Percentiles rank a stretch among this genome's conserved stretches.
Conservation (phyloP, 2,797 vertebrate species). For the Denticeps clupeoides region DNA sequence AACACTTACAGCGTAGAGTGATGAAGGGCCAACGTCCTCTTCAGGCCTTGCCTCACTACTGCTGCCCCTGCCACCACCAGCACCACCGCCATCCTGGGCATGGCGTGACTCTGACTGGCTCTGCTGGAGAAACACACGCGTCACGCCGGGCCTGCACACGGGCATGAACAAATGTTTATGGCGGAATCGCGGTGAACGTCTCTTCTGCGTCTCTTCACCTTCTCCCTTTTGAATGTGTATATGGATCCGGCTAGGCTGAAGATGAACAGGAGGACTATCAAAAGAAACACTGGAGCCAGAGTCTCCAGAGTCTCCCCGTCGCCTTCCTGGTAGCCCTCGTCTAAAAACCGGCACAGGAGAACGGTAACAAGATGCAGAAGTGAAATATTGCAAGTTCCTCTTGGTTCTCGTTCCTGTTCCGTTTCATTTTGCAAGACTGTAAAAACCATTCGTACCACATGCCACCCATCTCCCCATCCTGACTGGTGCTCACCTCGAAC, state of each 20-base stretch:
- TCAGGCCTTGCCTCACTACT: conserved; percentile 3
- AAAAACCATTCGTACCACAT: too few relatives aligned
- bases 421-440: too few relatives aligned
- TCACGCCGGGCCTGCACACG: too few relatives aligned
- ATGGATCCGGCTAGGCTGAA: conserved; percentile 46
- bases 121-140: too few relatives aligned
- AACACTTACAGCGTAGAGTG: conserved; percentile 53
- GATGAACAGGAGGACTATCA: conserved; percentile 39
- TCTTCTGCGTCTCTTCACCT: conserved; percentile 42
- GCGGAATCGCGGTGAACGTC: too few relatives aligned
- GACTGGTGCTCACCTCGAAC: conserved; percentile 46
- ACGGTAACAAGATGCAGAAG: background rate
- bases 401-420: too few relatives aligned
- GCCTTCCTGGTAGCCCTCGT: conserved; percentile 21
- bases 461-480: too few relatives aligned
- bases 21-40: conserved; percentile 26
- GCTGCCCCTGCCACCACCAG: too few relatives aligned
- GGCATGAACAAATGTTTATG: too few relatives aligned
- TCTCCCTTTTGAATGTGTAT: conserved; percentile 46
- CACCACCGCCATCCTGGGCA: too few relatives aligned
- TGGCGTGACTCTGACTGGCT: too few relatives aligned
- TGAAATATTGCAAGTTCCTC: too few relatives aligned
- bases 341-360: conserved; percentile 36
- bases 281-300: conserved; percentile 4
- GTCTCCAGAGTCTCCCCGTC: background rate